Base-by-base conservation (phyloP, 1,140 invertebrate genomes). In the Cyclargus thomasi region DNA sequence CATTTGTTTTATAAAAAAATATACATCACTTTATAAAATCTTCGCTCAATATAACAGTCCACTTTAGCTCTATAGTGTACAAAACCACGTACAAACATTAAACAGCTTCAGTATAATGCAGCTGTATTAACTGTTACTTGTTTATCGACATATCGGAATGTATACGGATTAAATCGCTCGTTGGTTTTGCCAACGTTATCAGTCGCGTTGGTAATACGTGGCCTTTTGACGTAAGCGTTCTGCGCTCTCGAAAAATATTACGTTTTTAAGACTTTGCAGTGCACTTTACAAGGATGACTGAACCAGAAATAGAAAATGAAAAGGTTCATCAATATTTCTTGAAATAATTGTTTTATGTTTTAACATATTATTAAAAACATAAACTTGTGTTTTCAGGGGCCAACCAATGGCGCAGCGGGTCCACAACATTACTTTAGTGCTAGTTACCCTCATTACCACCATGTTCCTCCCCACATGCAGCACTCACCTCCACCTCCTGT, bases 361-460 rank as follows among this genome's bases (percentile, higher is more conserved):
- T 29, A 7, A 47, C 14, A n/a, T n/a, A n/a, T 47, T 1, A 47
- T 47, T 47, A 29, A 29, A 29, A 4, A 29, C 8, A 36, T 55
- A 36, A 57, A 29, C 3, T 67, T 62, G 55, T 20, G 18, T 1
- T 81, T 82, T 2, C 87, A 91, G 85, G 93, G 92, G 73, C 92
- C 92, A 62, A 91, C 90, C 23, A 94, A 94, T 84, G 94, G 94
- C 67, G 92, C 92, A 53, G 92, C 92, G 55, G 94, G 93, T 63
- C 91, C 94, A 36, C 92, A 93, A 67, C 92, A 93, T 70, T 94
- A 90, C 79, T 94, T 92, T 73, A 85, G 92, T 47, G 91, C 93
- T 10, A 92, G 93, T 10, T 93, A 93, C 67, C 92, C 92, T 16
- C 93, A 93, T 74, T 94, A 90, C 85, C 92, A 93, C 72, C 86